A percentile compares a stretch with the other conserved stretches of the same genome.
Conservation (phyloP, 2,797 vertebrate species). For the Protosalanx chinensis region DNA sequence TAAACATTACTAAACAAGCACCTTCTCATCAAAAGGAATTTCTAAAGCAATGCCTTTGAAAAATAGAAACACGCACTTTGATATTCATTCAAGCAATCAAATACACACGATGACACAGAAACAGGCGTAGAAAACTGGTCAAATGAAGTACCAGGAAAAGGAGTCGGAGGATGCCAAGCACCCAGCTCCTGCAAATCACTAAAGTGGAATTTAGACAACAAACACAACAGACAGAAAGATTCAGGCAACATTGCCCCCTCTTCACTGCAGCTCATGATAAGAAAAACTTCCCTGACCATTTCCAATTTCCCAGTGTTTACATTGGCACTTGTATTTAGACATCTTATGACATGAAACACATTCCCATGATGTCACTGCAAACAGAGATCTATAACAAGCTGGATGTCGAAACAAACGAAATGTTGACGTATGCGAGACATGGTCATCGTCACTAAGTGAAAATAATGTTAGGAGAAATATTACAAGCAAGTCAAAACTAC, state of each 20-base stretch:
- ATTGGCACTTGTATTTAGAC: conserved; percentile 19
- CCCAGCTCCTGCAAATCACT: conserved; percentile 13
- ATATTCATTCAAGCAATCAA: background rate
- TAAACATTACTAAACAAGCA: background rate
- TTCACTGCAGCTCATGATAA: background rate
- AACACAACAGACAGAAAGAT: conserved; percentile 10
- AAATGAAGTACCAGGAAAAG: background rate
- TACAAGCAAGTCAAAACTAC: conserved; percentile 30
- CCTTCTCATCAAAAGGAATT: background rate
- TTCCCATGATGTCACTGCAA: conserved; percentile 39
- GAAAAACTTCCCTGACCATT: conserved; percentile 7
- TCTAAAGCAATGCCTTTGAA: background rate
- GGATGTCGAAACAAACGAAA: conserved; percentile 26
- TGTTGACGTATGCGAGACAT: conserved; percentile 17
- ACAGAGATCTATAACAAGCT: conserved; percentile 21
- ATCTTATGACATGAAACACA: conserved; percentile 7
- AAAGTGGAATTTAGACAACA: conserved; percentile 18
- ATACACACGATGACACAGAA: background rate
- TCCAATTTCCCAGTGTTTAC: background rate
- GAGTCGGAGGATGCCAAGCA: background rate
- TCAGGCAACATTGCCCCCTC: background rate
- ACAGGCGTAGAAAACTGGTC: background rate
- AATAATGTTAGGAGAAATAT: conserved; percentile 24
- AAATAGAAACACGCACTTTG: conserved; percentile 1
- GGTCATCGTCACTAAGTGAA: conserved; percentile 36